These are phyloP conservation scores for Myopa testacea DNA, from an alignment of 2,888 invertebrate species.

Conservation along the genomic window DNA sequence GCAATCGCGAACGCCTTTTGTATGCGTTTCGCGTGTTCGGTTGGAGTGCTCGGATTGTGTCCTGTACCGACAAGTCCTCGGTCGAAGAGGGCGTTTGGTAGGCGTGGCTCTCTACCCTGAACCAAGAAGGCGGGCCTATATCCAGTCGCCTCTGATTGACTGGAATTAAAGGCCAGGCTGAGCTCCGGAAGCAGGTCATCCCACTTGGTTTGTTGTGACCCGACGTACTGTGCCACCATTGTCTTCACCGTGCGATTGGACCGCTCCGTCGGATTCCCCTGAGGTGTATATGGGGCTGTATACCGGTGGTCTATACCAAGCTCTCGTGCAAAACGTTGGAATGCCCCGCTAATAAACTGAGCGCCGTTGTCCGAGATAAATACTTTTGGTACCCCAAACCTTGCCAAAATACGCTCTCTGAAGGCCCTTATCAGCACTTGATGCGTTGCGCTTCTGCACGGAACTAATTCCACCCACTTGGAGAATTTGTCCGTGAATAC, in stretches of 20 bases:
- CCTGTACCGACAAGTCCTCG: background rate
- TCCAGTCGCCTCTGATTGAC: conserved; percentile 17
- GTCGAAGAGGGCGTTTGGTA: conserved; percentile 17
- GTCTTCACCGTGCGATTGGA: background rate
- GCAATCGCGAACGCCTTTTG: background rate
- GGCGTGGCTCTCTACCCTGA: conserved; percentile 25
- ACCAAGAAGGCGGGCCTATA: conserved; percentile 18
- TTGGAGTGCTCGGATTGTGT: background rate
- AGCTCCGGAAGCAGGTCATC: conserved; percentile 29
- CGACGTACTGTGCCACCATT: background rate
- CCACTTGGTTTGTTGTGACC: background rate
- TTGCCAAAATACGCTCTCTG: background rate
- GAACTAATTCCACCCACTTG: conserved; percentile 30
- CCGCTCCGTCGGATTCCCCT: no score
- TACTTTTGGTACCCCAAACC: background rate
- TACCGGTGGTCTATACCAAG: background rate
- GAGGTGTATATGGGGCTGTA: background rate
- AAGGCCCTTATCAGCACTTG: background rate
- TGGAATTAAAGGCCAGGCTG: conserved; percentile 17
- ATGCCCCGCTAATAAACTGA: background rate
- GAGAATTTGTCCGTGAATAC: conserved; percentile 37
- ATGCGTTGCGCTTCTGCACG: background rate
- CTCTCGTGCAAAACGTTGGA: background rate
- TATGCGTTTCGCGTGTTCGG: conserved; percentile 10
- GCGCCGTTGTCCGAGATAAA: conserved; percentile 11